Evolutionary conservation across 2,113 vertebrate genomes (phyloP), one percentile per base, ranked within the genome.

Genomic region (Ictidomys tridecemlineatus): DNA sequence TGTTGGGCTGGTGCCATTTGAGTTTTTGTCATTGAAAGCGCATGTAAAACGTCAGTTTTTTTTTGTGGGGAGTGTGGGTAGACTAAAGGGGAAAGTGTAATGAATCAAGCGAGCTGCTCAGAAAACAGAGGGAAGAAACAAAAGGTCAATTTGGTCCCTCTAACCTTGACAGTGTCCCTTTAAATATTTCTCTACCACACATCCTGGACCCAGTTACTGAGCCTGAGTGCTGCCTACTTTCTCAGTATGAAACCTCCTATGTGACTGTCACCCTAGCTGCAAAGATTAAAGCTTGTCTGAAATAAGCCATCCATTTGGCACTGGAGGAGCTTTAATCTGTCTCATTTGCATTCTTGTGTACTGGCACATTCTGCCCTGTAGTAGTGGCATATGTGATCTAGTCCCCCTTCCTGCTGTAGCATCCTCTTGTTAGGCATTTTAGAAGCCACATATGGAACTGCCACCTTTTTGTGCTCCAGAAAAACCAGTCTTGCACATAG

Each of bases 141-240:
- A 90, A 94, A 97, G 95, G 97, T 97, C 94, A 94, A 97, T 98
- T 98, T 97, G 97, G 94, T 97, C 78, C 87, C 95, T 95, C 37
- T 97, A 97, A 97, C 96, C 97, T 98, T 98, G 96, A 97, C 97
- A 98, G 97, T 97, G 96, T 98, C 96, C 97, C 95, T 98, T 98
- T 98, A 97, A 95, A 42, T 98, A 97, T 96, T 96, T 92, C 92
- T 98, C 95, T 85, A 77, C 86, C 96, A 88, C 88, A 85, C 74
- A 92, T 91, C 79, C 77, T 85, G 76, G 89, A 96, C 72, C 93
- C 58, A 65, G 87, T 95, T 56, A 8, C 76, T 96, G 94, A 93
- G 84, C 94, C 91, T 32, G 70, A 97, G 95, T 67, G 76, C 95
- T 95, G 51, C 34, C 1, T 97, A 83, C 72, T 78, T 93, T 90